These are phyloP conservation scores for Choristoneura rosaceana DNA, from an alignment of 2,888 invertebrate genomes.

Conservation along the genomic window DNA sequence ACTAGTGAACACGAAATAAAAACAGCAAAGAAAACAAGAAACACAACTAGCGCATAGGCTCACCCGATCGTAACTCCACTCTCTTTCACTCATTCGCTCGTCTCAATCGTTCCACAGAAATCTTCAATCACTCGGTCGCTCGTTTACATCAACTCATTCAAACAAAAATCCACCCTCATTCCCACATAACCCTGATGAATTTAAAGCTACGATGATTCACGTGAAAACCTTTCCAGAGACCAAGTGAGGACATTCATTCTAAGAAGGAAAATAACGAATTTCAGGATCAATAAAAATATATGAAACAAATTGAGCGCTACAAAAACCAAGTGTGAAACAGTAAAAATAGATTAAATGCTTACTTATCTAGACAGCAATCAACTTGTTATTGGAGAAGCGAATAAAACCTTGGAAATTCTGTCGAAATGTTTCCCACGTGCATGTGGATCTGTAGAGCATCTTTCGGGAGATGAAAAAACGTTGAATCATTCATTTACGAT, in stretches of 20 bases:
- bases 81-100: too few species aligned
- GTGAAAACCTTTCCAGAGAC: conserved; percentile 7
- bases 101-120: too few species aligned
- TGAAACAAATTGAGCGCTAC: neutral
- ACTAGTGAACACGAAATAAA: too few species aligned
- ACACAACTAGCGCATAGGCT: too few species aligned
- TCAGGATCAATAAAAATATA: neutral
- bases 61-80: too few species aligned
- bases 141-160: too few species aligned
- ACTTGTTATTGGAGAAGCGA: neutral
- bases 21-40: too few species aligned
- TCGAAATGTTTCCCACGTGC: neutral
- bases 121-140: too few species aligned
- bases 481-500: neutral
- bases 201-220: neutral
- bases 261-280: too few species aligned
- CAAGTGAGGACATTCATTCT: too few species aligned
- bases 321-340: neutral
- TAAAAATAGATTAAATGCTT: neutral
- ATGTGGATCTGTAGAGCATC: neutral
- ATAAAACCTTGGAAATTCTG: neutral
- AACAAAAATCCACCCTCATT: too few species aligned
- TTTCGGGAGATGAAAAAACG: neutral
- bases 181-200: conserved; percentile 11
- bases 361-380: neutral